Conservation (phyloP, 2,888 invertebrate genomes). For the Pammene aurita region DNA sequence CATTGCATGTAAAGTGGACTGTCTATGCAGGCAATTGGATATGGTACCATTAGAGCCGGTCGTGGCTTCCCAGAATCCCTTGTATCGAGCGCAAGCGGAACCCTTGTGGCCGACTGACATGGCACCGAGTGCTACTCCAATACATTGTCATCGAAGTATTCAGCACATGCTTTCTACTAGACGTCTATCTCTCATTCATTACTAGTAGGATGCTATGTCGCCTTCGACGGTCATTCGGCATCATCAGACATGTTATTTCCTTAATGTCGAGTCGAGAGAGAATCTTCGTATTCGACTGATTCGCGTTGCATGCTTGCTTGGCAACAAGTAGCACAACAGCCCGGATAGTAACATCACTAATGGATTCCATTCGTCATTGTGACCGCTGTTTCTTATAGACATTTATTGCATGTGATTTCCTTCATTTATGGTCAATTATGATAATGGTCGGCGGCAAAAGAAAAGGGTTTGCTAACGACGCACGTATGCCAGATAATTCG, state of each 20-base stretch:
- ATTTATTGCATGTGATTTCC: slow-evolving; percentile 59
- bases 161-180: slow-evolving; percentile 40
- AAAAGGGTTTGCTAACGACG: slow-evolving; percentile 53
- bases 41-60: slow-evolving; percentile 37
- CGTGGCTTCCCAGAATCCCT: slow-evolving; percentile 62
- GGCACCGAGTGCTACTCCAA: slow-evolving; percentile 47
- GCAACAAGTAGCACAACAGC: slow-evolving; percentile 42
- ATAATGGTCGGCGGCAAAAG: slow-evolving; percentile 58
- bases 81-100: slow-evolving; percentile 70
- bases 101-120: slow-evolving; percentile 72
- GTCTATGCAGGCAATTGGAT: slow-evolving; percentile 28
- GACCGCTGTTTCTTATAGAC: slow-evolving; percentile 51
- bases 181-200: slow-evolving; percentile 32
- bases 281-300: slow-evolving; percentile 42
- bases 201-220: slow-evolving; percentile 37
- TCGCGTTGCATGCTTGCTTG: slow-evolving; percentile 40
- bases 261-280: slow-evolving; percentile 41
- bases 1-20: slow-evolving; percentile 25
- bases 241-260: slow-evolving; percentile 30
- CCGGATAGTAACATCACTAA: slow-evolving; percentile 44
- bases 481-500: slow-evolving; percentile 52
- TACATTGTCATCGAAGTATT: slow-evolving; percentile 41
- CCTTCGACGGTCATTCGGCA: slow-evolving; percentile 29
- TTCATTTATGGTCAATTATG: slow-evolving; percentile 63
- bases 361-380: slow-evolving; percentile 48